Evolutionary conservation across 2,113 vertebrate species (phyloP).

Genomic region (Halcyon malimbica): DNA sequence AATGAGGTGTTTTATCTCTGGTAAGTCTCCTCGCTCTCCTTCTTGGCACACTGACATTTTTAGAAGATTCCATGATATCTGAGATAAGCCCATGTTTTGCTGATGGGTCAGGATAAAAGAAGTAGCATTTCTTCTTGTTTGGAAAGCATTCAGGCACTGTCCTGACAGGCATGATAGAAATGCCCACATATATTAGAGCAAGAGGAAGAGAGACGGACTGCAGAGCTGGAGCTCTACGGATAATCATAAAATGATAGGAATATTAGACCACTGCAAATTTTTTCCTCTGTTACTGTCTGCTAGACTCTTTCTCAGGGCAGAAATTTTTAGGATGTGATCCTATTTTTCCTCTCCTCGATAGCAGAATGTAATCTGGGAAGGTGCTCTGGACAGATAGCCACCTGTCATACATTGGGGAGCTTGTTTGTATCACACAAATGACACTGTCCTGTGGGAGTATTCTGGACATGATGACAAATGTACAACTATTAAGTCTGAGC

Average conservation of each 20-base stretch:
- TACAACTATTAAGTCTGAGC: background rate
- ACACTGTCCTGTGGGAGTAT: background rate
- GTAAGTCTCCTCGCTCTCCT: background rate
- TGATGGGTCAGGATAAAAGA: background rate
- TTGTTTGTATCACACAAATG: background rate
- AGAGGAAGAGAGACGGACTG: background rate
- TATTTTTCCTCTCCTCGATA: background rate
- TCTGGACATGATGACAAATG: background rate
- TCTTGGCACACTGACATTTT: background rate
- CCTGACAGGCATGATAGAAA: conserved; percentile 30
- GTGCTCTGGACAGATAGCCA: background rate
- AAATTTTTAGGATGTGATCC: background rate
- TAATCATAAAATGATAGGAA: conserved; percentile 13
- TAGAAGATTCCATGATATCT: background rate
- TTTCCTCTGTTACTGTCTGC: background rate
- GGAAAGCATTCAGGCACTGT: background rate
- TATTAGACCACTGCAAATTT: conserved; percentile 19
- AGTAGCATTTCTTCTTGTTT: background rate
- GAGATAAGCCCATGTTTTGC: background rate
- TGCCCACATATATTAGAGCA: conserved; percentile 34
- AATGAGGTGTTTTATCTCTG: background rate
- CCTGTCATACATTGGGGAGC: background rate
- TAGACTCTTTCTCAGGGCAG: background rate
- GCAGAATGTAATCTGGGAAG: background rate
- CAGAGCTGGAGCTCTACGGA: conserved; percentile 18